Conservation (phyloP, 2,797 vertebrate genomes). For the Buphagus erythrorhynchus region DNA sequence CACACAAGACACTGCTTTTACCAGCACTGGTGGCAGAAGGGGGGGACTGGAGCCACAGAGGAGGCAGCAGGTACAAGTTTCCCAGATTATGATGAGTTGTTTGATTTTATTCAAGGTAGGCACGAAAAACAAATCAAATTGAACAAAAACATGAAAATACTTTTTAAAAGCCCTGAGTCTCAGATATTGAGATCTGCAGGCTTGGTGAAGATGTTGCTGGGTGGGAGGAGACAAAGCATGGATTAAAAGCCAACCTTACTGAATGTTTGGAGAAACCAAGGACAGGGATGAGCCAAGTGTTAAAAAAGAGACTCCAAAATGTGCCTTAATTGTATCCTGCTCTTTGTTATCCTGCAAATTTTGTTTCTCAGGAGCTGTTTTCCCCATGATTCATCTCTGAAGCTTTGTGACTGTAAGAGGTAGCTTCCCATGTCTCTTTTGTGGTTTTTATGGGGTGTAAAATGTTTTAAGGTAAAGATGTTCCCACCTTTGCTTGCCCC, state of each 20-base stretch:
- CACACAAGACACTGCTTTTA: not conserved
- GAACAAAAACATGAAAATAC: not conserved
- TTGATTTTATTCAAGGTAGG: not conserved
- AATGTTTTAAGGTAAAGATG: not conserved
- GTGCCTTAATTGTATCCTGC: not conserved
- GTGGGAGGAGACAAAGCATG: not conserved
- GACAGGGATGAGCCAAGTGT: not conserved
- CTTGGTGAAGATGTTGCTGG: not conserved
- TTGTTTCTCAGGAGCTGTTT: not conserved
- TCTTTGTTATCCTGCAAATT: not conserved
- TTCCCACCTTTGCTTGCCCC: not conserved
- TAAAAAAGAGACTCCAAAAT: not conserved
- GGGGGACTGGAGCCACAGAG: not conserved
- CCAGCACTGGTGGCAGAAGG: not conserved
- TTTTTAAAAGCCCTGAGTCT: not conserved
- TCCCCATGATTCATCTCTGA: not conserved
- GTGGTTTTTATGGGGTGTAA: not conserved
- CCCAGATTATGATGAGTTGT: too few species aligned
- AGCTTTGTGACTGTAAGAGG: not conserved
- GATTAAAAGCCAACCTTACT: not conserved
- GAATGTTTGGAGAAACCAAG: not conserved
- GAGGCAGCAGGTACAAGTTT: not conserved
- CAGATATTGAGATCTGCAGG: not conserved
- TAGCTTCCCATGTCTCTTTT: not conserved
- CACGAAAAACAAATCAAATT: not conserved